Evolutionary conservation across 2,113 vertebrate genomes (phyloP).

Genomic region (Brachyistius frenatus): DNA sequence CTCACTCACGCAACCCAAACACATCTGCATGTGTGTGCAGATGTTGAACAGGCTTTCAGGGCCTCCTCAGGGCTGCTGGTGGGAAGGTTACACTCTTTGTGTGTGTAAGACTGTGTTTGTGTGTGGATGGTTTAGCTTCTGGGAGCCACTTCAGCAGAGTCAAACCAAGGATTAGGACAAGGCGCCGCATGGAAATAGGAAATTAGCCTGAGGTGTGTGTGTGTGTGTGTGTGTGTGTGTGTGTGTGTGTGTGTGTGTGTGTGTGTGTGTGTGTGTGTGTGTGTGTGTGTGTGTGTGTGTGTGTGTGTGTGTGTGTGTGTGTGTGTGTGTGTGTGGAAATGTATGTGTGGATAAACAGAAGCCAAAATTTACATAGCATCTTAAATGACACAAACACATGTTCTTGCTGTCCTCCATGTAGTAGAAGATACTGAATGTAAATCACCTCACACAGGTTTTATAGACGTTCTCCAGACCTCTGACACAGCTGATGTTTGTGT

Average conservation of each 20-base stretch:
- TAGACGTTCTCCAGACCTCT: conserved; percentile 28
- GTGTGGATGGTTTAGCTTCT: conserved; percentile 51
- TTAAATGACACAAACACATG: background rate
- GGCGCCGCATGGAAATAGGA: conserved; percentile 77
- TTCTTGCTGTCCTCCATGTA: background rate
- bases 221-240: no score
- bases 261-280: conserved; percentile 4
- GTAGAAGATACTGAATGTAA: conserved; percentile 7
- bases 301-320: conserved; percentile 14
- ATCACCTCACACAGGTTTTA: conserved; percentile 1
- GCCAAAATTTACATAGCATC: background rate
- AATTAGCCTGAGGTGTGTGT: conserved; percentile 73
- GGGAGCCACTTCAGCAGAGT: conserved; percentile 53
- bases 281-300: conserved; percentile 1
- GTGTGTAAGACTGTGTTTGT: conserved; percentile 47
- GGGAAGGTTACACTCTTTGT: conserved; percentile 52
- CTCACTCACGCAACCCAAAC: background rate
- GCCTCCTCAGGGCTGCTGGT: conserved; percentile 49
- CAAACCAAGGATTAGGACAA: conserved; percentile 72
- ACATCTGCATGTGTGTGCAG: conserved; percentile 27
- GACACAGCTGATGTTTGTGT: conserved; percentile 28
- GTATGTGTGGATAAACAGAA: background rate
- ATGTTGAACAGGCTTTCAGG: conserved; percentile 29
- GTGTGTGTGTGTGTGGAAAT: background rate
- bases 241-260: conserved; percentile 23